Conservation (phyloP, 2,113 vertebrate genomes). For the Nipponia nippon region DNA sequence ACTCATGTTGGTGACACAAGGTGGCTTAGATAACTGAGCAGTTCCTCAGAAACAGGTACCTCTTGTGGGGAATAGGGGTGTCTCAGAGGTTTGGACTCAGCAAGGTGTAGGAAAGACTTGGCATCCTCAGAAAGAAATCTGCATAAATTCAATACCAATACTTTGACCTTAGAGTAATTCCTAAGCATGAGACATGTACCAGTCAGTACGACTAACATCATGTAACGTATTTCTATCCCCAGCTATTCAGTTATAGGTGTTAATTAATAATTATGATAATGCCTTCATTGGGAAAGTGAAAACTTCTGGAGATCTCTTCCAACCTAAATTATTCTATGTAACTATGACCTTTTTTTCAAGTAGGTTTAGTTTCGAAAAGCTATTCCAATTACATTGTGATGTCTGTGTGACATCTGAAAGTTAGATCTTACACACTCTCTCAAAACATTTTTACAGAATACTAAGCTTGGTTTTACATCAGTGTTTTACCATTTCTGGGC, state of each 20-base stretch:
- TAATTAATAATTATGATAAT: neutral
- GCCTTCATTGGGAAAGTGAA: conserved; percentile 1
- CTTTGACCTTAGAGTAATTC: neutral
- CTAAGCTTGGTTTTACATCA: neutral
- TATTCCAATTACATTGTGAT: neutral
- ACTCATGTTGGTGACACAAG: neutral
- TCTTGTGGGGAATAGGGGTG: neutral
- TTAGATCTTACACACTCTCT: neutral
- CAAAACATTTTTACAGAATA: neutral
- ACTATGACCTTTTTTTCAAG: neutral
- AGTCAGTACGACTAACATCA: neutral
- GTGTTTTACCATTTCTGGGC: neutral
- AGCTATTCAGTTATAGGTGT: neutral
- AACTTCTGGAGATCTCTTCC: neutral
- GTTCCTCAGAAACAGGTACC: neutral
- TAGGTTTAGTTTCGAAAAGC: neutral
- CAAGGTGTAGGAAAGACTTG: neutral
- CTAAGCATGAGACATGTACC: neutral
- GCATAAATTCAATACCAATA: neutral
- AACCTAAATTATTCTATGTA: neutral
- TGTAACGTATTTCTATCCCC: neutral
- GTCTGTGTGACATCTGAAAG: neutral
- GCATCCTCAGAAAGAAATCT: neutral
- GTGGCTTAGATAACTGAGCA: neutral
- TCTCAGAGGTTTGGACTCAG: neutral